Conservation (phyloP, 2,888 invertebrate genomes). For the Euplagia quadripunctaria region DNA sequence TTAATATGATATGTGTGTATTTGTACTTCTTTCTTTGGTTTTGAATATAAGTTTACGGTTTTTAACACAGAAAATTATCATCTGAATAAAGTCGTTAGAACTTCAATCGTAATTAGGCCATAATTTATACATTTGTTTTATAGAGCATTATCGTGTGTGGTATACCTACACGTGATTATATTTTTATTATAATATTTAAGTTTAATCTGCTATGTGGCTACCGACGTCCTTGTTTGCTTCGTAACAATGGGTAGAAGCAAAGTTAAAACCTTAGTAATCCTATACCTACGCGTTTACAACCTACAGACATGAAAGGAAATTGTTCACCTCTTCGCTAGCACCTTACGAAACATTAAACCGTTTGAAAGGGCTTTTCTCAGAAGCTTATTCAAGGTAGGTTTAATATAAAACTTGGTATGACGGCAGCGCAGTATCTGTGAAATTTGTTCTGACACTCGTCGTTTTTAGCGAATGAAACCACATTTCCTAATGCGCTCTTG, state of each 20-base stretch:
- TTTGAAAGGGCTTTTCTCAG: conserved; percentile 24
- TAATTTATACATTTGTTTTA: no score
- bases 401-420: conserved; percentile 22
- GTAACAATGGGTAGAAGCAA: conserved; percentile 6
- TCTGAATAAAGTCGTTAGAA: background rate
- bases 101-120: background rate
- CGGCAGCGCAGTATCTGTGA: conserved; percentile 22
- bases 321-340: conserved; percentile 16
- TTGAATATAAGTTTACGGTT: no score
- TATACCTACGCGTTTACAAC: background rate
- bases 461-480: conserved; percentile 21
- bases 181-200: background rate
- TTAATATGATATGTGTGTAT: background rate
- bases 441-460: conserved; percentile 13
- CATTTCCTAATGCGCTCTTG: conserved; percentile 7
- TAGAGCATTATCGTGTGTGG: no score
- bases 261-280: conserved; percentile 5
- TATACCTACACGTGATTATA: no score
- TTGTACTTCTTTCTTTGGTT: no score
- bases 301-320: conserved; percentile 19
- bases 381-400: conserved; percentile 29
- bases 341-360: conserved; percentile 28
- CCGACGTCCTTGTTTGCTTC: background rate
- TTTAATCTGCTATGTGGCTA: background rate
- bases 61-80: background rate